Percentiles rank a stretch among this genome's conserved stretches.
These are phyloP conservation scores for Biston stratarius DNA, from an alignment of 2,888 invertebrate species.

Conservation along the genomic window DNA sequence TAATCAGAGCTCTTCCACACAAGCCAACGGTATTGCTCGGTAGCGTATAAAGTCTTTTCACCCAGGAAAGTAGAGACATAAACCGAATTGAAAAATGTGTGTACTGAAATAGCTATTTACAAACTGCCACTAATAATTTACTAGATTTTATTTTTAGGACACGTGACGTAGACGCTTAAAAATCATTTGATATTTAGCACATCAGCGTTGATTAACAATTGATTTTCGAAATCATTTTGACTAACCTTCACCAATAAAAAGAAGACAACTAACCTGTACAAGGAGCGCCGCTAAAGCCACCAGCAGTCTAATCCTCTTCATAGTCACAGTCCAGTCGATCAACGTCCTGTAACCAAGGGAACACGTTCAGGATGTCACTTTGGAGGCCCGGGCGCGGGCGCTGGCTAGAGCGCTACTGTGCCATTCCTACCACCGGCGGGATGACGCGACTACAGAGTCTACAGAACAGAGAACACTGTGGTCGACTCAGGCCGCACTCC, in stretches of 20 bases:
- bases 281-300: slow-evolving; percentile 80
- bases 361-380: slow-evolving; percentile 72
- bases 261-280: slow-evolving; percentile 70
- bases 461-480: slow-evolving; percentile 45
- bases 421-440: slow-evolving; percentile 45
- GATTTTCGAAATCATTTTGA: neutral
- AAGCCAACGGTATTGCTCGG: slow-evolving; percentile 55
- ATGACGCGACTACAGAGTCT: slow-evolving; percentile 53
- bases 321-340: slow-evolving; percentile 77
- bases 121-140: too few species aligned
- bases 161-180: too few species aligned
- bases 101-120: neutral
- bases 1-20: slow-evolving; percentile 44
- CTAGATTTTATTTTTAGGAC: too few species aligned
- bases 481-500: slow-evolving; percentile 42
- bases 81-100: neutral
- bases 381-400: slow-evolving; percentile 58
- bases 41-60: slow-evolving; percentile 5
- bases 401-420: slow-evolving; percentile 63
- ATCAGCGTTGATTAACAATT: neutral
- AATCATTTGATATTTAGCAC: neutral
- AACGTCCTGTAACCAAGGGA: slow-evolving; percentile 80
- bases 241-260: slow-evolving; percentile 2
- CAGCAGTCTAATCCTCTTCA: slow-evolving; percentile 83
- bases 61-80: neutral